These are phyloP conservation scores for Melanostoma scalare DNA, from an alignment of 2,888 invertebrate genomes.

Conservation along the genomic window DNA sequence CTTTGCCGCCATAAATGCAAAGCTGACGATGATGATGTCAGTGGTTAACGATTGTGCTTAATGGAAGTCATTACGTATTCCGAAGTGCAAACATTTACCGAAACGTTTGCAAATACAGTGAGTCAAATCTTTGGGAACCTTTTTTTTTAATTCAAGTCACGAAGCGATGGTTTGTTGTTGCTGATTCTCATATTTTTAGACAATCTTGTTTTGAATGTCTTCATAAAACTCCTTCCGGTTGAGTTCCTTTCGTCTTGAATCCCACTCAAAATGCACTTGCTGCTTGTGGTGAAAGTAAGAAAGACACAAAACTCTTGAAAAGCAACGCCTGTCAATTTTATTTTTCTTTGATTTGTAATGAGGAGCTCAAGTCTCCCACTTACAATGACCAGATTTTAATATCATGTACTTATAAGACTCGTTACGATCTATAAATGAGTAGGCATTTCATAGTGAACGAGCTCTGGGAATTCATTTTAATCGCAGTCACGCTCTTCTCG, in stretches of 20 bases:
- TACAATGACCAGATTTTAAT: slow-evolving; percentile 19
- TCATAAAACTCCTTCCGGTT: too few species aligned
- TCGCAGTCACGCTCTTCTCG: slow-evolving; percentile 25
- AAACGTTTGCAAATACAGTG: slow-evolving; percentile 29
- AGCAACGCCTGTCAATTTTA: slow-evolving; percentile 18
- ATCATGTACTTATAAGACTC: slow-evolving; percentile 17
- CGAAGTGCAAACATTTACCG: slow-evolving; percentile 31
- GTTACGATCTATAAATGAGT: slow-evolving; percentile 22
- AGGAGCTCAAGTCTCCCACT: slow-evolving; percentile 14
- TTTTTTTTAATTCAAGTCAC: too few species aligned
- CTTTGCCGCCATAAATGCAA: slow-evolving; percentile 31
- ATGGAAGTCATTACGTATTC: slow-evolving; percentile 32
- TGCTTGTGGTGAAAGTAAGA: too few species aligned
- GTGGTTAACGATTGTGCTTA: background rate
- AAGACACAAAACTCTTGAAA: too few species aligned
- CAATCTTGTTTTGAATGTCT: too few species aligned
- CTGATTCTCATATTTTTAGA: too few species aligned
- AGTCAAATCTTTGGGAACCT: background rate
- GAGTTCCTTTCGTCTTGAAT: too few species aligned
- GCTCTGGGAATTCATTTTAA: slow-evolving; percentile 5
- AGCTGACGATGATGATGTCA: slow-evolving; percentile 29
- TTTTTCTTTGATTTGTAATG: slow-evolving; percentile 21
- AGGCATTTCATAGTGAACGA: slow-evolving; percentile 28
- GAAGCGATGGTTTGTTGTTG: too few species aligned
- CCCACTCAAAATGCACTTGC: too few species aligned